A percentile compares a stretch with the other conserved stretches of the same genome.
Evolutionary conservation across 2,113 vertebrate species (phyloP).

Genomic region (Prunella himalayana): DNA sequence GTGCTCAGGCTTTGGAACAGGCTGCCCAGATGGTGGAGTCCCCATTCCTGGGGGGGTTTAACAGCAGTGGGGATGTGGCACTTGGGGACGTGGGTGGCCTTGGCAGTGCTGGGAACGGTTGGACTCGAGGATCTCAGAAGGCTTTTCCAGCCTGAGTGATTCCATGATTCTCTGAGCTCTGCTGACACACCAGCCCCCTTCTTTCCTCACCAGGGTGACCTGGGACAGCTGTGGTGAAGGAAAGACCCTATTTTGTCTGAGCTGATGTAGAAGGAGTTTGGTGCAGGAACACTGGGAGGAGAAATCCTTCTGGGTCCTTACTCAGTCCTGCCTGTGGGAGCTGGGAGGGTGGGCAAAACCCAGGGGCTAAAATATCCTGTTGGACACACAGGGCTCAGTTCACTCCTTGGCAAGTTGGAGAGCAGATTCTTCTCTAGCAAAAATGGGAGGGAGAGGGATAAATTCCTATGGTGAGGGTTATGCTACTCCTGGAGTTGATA

Average conservation of each 20-base stretch:
- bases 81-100: not conserved
- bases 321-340: not conserved
- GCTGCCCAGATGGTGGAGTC: not conserved
- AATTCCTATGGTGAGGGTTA: rapidly evolving
- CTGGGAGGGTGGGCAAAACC: not conserved
- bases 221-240: not conserved
- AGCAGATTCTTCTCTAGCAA: not conserved
- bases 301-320: not conserved
- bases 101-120: not conserved
- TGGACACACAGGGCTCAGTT: not conserved
- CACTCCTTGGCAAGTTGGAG: not conserved
- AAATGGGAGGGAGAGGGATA: not conserved
- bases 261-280: not conserved
- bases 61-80: not conserved
- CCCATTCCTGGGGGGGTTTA: not conserved
- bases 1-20: not conserved
- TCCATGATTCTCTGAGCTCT: not conserved
- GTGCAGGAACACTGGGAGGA: not conserved
- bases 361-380: rapidly evolving
- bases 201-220: not conserved
- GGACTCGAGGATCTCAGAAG: not conserved
- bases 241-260: not conserved
- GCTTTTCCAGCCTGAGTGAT: not conserved
- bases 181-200: not conserved
- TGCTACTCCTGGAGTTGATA: not conserved